Percentiles rank a stretch among this genome's conserved stretches.
phyloP scores from a whole-genome alignment of 1,140 invertebrate genomes.

The Zaprionus inermis region DNA sequence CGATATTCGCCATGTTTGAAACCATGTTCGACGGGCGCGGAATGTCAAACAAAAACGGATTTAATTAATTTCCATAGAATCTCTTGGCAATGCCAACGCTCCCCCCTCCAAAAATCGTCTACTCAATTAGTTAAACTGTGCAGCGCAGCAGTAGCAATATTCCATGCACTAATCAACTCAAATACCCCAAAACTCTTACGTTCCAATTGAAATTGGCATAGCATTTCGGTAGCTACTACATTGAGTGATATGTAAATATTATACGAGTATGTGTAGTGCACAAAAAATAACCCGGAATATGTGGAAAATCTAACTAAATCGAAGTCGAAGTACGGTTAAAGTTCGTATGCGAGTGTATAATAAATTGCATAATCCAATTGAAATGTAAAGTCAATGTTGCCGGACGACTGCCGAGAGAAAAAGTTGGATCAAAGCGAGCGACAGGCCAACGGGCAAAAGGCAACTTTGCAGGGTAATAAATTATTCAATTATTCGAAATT shows the following conservation, averaged over 20 bases:
- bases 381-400: slow-evolving; percentile 38
- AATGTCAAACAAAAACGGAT: slow-evolving; percentile 60
- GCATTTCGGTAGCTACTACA: slow-evolving; percentile 31
- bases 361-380: slow-evolving; percentile 55
- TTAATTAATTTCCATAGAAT: slow-evolving; percentile 70
- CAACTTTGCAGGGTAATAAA: slow-evolving; percentile 66
- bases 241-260: slow-evolving; percentile 72
- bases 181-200: slow-evolving; percentile 17
- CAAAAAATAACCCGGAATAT: slow-evolving; percentile 9
- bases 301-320: slow-evolving; percentile 15
- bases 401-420: slow-evolving; percentile 3
- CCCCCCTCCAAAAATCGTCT: not conserved
- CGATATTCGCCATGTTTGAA: slow-evolving; percentile 22
- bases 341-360: slow-evolving; percentile 29
- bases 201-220: slow-evolving; percentile 33
- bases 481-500: slow-evolving; percentile 79
- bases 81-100: slow-evolving; percentile 23
- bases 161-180: slow-evolving; percentile 59
- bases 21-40: slow-evolving; percentile 33
- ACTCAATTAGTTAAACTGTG: slow-evolving; percentile 73
- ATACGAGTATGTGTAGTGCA: not conserved
- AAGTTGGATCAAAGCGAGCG: slow-evolving; percentile 31
- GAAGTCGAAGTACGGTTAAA: slow-evolving; percentile 7
- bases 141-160: slow-evolving; percentile 17
- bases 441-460: slow-evolving; percentile 50